Evolutionary conservation across 2,888 invertebrate species (phyloP).

Genomic region (Drosophila nigricruria): DNA sequence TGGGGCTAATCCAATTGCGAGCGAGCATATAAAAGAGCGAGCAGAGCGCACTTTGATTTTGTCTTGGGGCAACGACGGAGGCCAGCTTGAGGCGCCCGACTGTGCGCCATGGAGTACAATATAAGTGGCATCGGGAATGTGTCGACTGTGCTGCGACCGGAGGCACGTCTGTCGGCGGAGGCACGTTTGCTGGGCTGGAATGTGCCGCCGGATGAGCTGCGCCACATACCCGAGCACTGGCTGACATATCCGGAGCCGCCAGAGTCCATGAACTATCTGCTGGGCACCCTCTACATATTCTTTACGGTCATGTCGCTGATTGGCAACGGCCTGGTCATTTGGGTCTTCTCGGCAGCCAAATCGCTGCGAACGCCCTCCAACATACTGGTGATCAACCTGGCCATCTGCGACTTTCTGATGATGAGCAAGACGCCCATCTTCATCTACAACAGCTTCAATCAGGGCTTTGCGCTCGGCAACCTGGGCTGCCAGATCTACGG

Average conservation of each 20-base stretch:
- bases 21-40: slow-evolving; percentile 53
- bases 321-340: slow-evolving; percentile 94
- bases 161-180: slow-evolving; percentile 80
- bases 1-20: slow-evolving; percentile 64
- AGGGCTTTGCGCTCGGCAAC: slow-evolving; percentile 91
- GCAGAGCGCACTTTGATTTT: slow-evolving; percentile 52
- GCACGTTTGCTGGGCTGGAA: slow-evolving; percentile 90
- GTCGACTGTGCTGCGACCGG: slow-evolving; percentile 75
- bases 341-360: slow-evolving; percentile 89
- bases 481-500: slow-evolving; percentile 92
- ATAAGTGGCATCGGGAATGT: slow-evolving; percentile 66
- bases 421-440: slow-evolving; percentile 93
- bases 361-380: slow-evolving; percentile 89
- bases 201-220: slow-evolving; percentile 90
- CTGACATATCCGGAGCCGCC: slow-evolving; percentile 92
- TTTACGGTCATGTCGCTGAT: slow-evolving; percentile 90
- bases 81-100: slow-evolving; percentile 22
- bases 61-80: slow-evolving; percentile 63
- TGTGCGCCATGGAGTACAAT: slow-evolving; percentile 63
- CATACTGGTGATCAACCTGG: slow-evolving; percentile 93
- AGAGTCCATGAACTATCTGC: slow-evolving; percentile 91
- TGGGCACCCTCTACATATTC: slow-evolving; percentile 91
- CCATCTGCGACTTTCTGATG: slow-evolving; percentile 94
- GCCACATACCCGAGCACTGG: slow-evolving; percentile 94
- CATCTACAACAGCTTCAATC: slow-evolving; percentile 90